A percentile compares a stretch with the other conserved stretches of the same genome.
Evolutionary conservation across 37 sponge, comb jelly and placozoan genomes (phyloP).

Genomic region (Agelas oroides): DNA sequence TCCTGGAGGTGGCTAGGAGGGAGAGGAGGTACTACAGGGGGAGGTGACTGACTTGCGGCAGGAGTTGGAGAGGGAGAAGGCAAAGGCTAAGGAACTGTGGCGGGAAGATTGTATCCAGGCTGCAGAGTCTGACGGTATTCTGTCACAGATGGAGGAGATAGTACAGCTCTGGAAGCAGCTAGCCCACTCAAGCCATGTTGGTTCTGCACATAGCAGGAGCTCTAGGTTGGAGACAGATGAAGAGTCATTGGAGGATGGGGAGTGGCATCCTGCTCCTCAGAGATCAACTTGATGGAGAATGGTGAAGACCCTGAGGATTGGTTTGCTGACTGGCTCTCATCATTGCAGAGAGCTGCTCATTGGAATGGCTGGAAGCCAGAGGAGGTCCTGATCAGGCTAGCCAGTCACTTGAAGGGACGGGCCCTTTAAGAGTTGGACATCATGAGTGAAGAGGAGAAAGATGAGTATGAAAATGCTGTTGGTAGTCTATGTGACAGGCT

Average conservation of each 20-base stretch:
- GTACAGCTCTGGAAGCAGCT: no score
- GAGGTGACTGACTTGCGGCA: not conserved
- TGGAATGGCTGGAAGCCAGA: constrained; percentile 53
- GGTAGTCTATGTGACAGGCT: constrained; percentile 19
- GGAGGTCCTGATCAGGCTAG: constrained; percentile 54
- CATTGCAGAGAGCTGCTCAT: constrained; percentile 22
- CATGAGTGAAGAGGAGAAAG: constrained; percentile 15
- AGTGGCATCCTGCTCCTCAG: no score
- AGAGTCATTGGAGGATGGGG: no score
- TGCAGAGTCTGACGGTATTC: no score
- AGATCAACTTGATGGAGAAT: not conserved
- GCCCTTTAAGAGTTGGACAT: constrained; percentile 63
- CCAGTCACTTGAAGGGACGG: constrained; percentile 48
- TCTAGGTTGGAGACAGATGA: no score
- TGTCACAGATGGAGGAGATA: no score
- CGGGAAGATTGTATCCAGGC: not conserved
- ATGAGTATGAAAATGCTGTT: not conserved
- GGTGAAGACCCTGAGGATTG: constrained; percentile 17
- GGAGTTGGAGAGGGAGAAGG: constrained; percentile 7
- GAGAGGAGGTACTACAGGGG: not conserved
- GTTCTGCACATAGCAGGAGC: no score
- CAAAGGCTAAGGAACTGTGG: constrained; percentile 6
- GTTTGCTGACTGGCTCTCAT: constrained; percentile 56
- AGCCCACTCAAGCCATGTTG: no score
- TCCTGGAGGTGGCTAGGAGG: not conserved